phyloP scores from a whole-genome alignment of 2,113 vertebrate genomes.

The Gasterosteus nipponicus region DNA sequence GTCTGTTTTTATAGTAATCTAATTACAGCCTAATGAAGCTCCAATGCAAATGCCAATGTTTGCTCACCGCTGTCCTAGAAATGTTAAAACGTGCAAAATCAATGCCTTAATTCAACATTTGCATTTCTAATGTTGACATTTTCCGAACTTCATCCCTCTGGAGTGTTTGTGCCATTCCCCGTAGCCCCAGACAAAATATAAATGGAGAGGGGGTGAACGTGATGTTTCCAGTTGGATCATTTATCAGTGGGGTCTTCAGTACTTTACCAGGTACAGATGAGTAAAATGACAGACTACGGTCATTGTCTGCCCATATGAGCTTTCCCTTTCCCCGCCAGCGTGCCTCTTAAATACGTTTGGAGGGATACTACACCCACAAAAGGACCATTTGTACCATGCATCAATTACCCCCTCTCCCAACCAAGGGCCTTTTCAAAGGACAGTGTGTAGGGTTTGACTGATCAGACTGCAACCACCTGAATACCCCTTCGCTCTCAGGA shows the following conservation, averaged over 20 bases:
- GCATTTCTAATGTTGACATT: slow-evolving; percentile 77
- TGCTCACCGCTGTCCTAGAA: slow-evolving; percentile 57
- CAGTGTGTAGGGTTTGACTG: background rate
- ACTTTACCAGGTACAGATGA: background rate
- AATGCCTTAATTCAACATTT: slow-evolving; percentile 75
- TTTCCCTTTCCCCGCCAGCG: background rate
- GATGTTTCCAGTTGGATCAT: slow-evolving; percentile 15
- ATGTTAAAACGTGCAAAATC: slow-evolving; percentile 79
- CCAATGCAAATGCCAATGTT: slow-evolving; percentile 57
- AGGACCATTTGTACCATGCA: background rate
- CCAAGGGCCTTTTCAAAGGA: background rate
- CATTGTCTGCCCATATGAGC: slow-evolving; percentile 9
- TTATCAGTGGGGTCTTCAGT: background rate
- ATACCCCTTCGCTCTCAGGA: background rate
- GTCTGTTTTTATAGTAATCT: slow-evolving; percentile 49
- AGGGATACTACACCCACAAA: background rate
- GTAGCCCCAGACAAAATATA: slow-evolving; percentile 41
- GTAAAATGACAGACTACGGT: background rate
- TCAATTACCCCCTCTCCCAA: background rate
- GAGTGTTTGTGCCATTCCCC: slow-evolving; percentile 37
- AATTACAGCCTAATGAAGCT: slow-evolving; percentile 52
- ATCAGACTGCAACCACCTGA: background rate
- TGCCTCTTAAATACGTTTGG: background rate
- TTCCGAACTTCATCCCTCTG: slow-evolving; percentile 59
- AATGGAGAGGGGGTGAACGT: slow-evolving; percentile 21